These are phyloP conservation scores for Spilogale gracilis DNA, from an alignment of 2,113 vertebrate species.

Conservation along the genomic window DNA sequence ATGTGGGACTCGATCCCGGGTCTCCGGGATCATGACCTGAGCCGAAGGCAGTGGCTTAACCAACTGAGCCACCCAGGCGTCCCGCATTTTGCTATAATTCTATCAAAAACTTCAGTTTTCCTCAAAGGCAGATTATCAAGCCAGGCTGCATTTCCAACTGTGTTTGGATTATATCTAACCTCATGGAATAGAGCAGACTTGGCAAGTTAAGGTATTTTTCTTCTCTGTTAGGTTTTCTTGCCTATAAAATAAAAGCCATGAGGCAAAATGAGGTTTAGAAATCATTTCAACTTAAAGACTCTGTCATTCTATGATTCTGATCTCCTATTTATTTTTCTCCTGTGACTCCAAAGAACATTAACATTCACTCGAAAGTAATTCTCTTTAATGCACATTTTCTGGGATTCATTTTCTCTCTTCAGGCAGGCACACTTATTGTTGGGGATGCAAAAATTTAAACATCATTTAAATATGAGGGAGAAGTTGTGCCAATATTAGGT, in stretches of 20 bases:
- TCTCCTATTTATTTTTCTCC: background rate
- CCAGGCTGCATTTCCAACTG: background rate
- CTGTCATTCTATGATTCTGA: background rate
- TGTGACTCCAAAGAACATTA: background rate
- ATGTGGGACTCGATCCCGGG: too few species aligned
- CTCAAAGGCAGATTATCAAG: background rate
- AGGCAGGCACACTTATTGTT: background rate
- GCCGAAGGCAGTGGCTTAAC: too few species aligned
- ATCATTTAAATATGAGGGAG: background rate
- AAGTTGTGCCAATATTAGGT: background rate
- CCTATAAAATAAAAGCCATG: slow-evolving; percentile 25
- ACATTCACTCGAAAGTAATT: background rate
- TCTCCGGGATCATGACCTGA: too few species aligned
- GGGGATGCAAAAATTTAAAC: background rate
- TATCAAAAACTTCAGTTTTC: background rate
- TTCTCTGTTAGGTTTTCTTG: background rate
- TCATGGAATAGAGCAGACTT: background rate
- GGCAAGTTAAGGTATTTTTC: background rate
- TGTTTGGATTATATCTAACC: background rate
- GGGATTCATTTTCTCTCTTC: background rate
- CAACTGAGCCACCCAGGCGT: too few species aligned
- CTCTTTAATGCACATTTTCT: background rate
- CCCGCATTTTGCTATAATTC: background rate
- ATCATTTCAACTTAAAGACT: slow-evolving; percentile 4
- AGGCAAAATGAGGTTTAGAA: background rate